Evolutionary conservation across 2,888 invertebrate genomes (phyloP), one percentile per base, ranked within the genome.

Genomic region (Amblyteles armatorius): DNA sequence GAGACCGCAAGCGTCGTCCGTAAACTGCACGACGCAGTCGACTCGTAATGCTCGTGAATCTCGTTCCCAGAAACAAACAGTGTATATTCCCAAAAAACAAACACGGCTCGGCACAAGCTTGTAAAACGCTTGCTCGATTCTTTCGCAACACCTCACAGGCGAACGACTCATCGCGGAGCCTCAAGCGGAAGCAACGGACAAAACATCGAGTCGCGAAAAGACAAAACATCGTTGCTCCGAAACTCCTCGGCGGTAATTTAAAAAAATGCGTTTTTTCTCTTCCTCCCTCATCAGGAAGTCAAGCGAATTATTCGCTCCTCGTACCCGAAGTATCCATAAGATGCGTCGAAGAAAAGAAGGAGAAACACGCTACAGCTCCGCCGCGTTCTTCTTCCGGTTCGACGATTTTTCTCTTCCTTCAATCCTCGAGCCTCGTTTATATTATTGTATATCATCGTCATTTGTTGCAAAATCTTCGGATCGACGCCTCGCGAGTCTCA

Each of bases 201-300:
- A 74, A 63, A 74, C 63, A 63, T 36, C 36, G 13, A 7, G 19
- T 63, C 13, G 48, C n/a, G 1, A 36, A 40, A 74, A 44, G 74
- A 74, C 48, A 48, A 74, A 74, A 74, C 74, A 74, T 19, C 63
- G 63, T 29, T 63, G 48, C 74, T 29, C 2, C 33, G 74, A 74
- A 74, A 40, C 48, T n/a, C 60, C 33, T 63, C 63, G 26, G 0
- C 29, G 2, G 29, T 7, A 63, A 5, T 33, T 6, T 4, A 33
- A 60, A 13, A 63, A 63, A 29, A 29, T n/a, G 9, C 44, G n/a
- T 4, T 48, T n/a, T 2, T 2, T 60, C 26, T 44, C 60, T 26
- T 19, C 16, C 33, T 55, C 44, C 11, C 16, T 44, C 44, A 55
- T 48, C 19, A 44, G 73, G 73, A 73, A 57, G 22, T 67, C 16